Percentiles rank a stretch among this genome's conserved stretches.
Evolutionary conservation across 2,888 invertebrate species (phyloP).

Genomic region (Vesta saturnalis): DNA sequence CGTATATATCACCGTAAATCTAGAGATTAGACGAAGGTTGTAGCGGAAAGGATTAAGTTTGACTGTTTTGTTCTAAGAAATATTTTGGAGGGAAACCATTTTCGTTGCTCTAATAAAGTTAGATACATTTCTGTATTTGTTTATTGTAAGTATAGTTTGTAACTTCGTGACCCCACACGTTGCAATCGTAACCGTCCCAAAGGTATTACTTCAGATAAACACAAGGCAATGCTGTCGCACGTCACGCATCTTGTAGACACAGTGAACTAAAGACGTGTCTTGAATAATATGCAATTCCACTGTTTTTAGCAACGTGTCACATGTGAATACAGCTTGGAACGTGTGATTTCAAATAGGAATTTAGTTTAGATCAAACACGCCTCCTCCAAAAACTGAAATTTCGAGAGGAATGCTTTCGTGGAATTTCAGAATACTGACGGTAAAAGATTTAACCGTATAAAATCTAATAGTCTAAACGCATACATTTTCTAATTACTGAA

Average conservation of each 20-base stretch:
- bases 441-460: background rate
- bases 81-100: too few species aligned
- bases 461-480: background rate
- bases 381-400: too few species aligned
- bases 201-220: conserved; percentile 37
- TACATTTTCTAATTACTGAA: background rate
- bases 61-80: conserved; percentile 21
- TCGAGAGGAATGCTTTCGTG: too few species aligned
- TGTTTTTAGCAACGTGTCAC: conserved; percentile 28
- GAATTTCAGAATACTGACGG: too few species aligned
- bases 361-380: background rate
- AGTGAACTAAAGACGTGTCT: conserved; percentile 38
- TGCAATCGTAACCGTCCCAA: conserved; percentile 28
- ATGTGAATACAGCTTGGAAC: conserved; percentile 24
- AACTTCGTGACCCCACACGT: too few species aligned
- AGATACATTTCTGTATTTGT: background rate
- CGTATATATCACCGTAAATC: conserved; percentile 42
- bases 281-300: conserved; percentile 28
- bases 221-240: conserved; percentile 28
- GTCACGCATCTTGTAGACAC: conserved; percentile 38
- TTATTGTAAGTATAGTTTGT: background rate
- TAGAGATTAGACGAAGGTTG: conserved; percentile 36
- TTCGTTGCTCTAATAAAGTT: too few species aligned
- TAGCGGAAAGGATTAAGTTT: conserved; percentile 33
- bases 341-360: conserved; percentile 18